phyloP scores from a whole-genome alignment of 1,140 invertebrate genomes.

The Pissodes strobi region DNA sequence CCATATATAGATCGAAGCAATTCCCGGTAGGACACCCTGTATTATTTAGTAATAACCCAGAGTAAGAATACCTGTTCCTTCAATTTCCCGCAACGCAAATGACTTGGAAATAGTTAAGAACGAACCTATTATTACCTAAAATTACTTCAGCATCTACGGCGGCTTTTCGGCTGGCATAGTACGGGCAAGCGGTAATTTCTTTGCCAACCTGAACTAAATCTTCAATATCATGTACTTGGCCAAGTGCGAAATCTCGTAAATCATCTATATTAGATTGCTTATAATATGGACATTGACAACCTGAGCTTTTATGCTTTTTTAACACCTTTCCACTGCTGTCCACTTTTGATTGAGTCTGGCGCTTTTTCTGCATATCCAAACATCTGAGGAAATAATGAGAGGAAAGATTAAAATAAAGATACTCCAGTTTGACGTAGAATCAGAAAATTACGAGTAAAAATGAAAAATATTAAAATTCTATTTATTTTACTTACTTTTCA shows the following conservation, averaged over 20 bases:
- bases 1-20: too few relatives aligned
- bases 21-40: too few relatives aligned
- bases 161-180: conserved; percentile 84
- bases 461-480: neutral
- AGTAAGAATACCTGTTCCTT: too few relatives aligned
- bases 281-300: conserved; percentile 69
- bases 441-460: neutral
- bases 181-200: conserved; percentile 81
- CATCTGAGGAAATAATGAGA: too few relatives aligned
- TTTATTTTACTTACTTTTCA: conserved; percentile 67
- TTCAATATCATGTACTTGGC: conserved; percentile 85
- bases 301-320: conserved; percentile 62
- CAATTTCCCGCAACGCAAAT: too few relatives aligned
- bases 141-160: conserved; percentile 80
- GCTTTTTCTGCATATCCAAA: conserved; percentile 83
- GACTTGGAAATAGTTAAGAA: too few relatives aligned
- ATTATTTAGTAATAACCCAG: too few relatives aligned
- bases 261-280: conserved; percentile 68
- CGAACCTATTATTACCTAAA: too few relatives aligned
- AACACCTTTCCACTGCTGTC: conserved; percentile 65
- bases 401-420: too few relatives aligned
- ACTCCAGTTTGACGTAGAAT: too few relatives aligned
- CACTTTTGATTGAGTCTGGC: conserved; percentile 60
- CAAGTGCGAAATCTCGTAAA: conserved; percentile 68
- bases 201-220: conserved; percentile 76